Percentiles rank a stretch among this genome's conserved stretches.
Evolutionary conservation across 1,140 invertebrate species (phyloP).

Genomic region (Musca vetustissima): DNA sequence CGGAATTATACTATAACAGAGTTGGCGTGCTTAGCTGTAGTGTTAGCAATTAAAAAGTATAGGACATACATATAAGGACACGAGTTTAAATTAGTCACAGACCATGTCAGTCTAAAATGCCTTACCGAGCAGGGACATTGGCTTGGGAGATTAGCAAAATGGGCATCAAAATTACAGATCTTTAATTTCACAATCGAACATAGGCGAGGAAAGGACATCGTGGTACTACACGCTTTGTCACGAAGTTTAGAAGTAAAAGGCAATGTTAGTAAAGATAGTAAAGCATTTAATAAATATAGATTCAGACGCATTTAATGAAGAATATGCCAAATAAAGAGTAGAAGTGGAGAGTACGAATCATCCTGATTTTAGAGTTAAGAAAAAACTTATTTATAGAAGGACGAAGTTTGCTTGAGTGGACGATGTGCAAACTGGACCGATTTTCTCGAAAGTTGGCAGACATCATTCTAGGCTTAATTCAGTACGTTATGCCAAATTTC

Average conservation of each 20-base stretch:
- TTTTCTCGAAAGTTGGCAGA: too few species aligned
- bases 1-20: not conserved
- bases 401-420: too few species aligned
- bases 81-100: not conserved
- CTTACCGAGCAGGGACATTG: not conserved
- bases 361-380: too few species aligned
- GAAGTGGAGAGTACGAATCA: too few species aligned
- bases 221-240: constrained; percentile 11
- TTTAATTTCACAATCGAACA: constrained; percentile 10
- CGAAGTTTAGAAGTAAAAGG: not conserved
- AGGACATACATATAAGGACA: too few species aligned
- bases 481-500: too few species aligned
- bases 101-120: not conserved
- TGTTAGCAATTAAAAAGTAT: not conserved
- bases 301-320: too few species aligned
- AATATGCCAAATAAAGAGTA: too few species aligned
- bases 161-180: constrained; percentile 2
- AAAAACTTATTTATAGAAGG: too few species aligned
- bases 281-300: not conserved
- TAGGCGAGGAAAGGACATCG: constrained; percentile 10
- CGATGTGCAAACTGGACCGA: too few species aligned
- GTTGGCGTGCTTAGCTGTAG: not conserved
- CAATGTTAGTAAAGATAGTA: too few species aligned
- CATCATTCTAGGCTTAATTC: too few species aligned
- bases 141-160: not conserved